Evolutionary conservation across 2,113 vertebrate species (phyloP).

Genomic region (Carassius carassius): DNA sequence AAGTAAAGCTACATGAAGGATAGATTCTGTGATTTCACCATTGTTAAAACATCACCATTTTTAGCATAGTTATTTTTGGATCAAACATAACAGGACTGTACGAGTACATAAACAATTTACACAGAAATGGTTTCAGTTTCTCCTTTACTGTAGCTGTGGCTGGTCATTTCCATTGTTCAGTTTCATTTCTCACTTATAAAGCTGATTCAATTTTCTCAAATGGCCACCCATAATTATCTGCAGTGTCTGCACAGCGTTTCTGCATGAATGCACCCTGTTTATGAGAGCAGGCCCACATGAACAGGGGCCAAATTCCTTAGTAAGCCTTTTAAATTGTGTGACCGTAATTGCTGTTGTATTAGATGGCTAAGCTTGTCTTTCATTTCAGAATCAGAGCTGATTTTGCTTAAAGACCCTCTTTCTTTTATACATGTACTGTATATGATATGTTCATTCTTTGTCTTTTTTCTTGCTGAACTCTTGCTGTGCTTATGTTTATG

Average conservation of each 20-base stretch:
- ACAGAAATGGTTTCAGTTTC: neutral
- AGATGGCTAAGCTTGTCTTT: slow-evolving; percentile 50
- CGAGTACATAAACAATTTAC: neutral
- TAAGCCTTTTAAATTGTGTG: slow-evolving; percentile 57
- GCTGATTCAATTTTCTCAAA: slow-evolving; percentile 55
- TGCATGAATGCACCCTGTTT: slow-evolving; percentile 51
- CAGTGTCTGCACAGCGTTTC: slow-evolving; percentile 42
- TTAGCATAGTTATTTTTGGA: slow-evolving; percentile 12
- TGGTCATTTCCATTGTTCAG: slow-evolving; percentile 34
- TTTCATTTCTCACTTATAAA: slow-evolving; percentile 39
- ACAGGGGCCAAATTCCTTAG: slow-evolving; percentile 52
- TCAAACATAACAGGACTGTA: neutral
- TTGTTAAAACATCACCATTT: neutral
- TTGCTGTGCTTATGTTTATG: neutral
- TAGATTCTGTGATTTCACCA: too few relatives aligned
- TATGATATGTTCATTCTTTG: slow-evolving; percentile 4
- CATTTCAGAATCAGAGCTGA: slow-evolving; percentile 38
- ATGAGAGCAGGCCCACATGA: slow-evolving; percentile 34
- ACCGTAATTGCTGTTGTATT: slow-evolving; percentile 57
- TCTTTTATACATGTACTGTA: slow-evolving; percentile 41
- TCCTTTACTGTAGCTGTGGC: neutral
- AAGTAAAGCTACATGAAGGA: neutral
- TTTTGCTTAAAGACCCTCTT: slow-evolving; percentile 35
- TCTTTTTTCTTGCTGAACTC: neutral
- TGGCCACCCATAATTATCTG: slow-evolving; percentile 55